Evolutionary conservation across 1,140 invertebrate genomes (phyloP).

Genomic region (Capitella teleta): DNA sequence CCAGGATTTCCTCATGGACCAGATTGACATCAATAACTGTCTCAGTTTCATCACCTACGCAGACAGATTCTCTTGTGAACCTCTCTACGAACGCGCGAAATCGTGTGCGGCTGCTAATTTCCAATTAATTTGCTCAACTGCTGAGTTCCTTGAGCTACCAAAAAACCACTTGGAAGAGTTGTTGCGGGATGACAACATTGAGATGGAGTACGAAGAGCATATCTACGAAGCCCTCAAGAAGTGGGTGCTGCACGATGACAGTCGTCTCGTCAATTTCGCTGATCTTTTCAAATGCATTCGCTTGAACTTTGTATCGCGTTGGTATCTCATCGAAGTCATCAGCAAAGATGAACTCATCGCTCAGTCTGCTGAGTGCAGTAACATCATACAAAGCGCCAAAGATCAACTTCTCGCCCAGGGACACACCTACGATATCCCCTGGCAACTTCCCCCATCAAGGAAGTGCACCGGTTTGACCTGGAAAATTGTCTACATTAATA

Average conservation of each 20-base stretch:
- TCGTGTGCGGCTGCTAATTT: constrained; percentile 9
- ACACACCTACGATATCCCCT: constrained; percentile 14
- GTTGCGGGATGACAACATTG: constrained; percentile 11
- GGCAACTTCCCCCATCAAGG: constrained; percentile 12
- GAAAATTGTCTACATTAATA: constrained; percentile 15
- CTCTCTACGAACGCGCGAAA: constrained; percentile 9
- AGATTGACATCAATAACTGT: constrained; percentile 10
- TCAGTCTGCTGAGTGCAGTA: neutral
- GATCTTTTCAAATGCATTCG: constrained; percentile 11
- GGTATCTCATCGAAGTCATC: constrained; percentile 13
- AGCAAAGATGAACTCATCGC: constrained; percentile 4
- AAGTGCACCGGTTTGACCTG: constrained; percentile 12
- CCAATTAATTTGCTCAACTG: constrained; percentile 4
- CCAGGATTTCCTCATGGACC: constrained; percentile 9
- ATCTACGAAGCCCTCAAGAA: constrained; percentile 11
- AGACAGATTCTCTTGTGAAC: constrained; percentile 10
- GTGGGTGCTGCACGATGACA: constrained; percentile 10
- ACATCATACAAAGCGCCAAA: constrained; percentile 8
- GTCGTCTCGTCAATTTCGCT: neutral
- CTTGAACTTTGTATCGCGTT: constrained; percentile 12
- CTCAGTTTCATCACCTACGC: constrained; percentile 11
- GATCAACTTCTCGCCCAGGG: constrained; percentile 14
- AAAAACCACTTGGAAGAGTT: constrained; percentile 6
- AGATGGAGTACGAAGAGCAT: constrained; percentile 14
- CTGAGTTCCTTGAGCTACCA: constrained; percentile 10